A percentile compares a stretch with the other conserved stretches of the same genome.
Conservation (phyloP, 2,888 invertebrate genomes). For the Ectemnius lituratus region DNA sequence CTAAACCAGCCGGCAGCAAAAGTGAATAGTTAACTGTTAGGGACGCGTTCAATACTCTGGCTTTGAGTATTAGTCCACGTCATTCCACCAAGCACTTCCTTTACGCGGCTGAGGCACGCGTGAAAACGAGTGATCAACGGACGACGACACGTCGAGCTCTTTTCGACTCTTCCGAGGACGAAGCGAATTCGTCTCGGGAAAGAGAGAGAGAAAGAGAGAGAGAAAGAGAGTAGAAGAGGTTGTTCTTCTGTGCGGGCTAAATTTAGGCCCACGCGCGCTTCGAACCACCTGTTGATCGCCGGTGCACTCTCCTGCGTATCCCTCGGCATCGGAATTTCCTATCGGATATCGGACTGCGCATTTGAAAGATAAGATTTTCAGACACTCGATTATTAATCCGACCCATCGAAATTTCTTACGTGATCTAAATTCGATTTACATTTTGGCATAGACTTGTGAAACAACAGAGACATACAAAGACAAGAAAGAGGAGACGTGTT, state of each 20-base stretch:
- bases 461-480: too few relatives aligned
- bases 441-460: too few relatives aligned
- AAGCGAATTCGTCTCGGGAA: slow-evolving; percentile 34
- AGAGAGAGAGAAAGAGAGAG: slow-evolving; percentile 15
- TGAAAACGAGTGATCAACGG: slow-evolving; percentile 25
- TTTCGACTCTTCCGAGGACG: slow-evolving; percentile 1
- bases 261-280: slow-evolving; percentile 57
- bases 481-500: too few relatives aligned
- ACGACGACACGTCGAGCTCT: neutral
- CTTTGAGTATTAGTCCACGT: slow-evolving; percentile 17
- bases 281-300: slow-evolving; percentile 59
- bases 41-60: neutral
- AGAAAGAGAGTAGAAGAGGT: slow-evolving; percentile 42
- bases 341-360: too few relatives aligned
- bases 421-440: too few relatives aligned
- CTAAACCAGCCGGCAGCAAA: too few relatives aligned
- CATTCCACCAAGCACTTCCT: neutral
- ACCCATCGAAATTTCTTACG: too few relatives aligned
- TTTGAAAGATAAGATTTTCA: too few relatives aligned
- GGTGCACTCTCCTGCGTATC: slow-evolving; percentile 30
- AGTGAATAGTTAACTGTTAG: neutral
- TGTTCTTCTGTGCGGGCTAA: slow-evolving; percentile 46
- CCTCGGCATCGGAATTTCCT: slow-evolving; percentile 17
- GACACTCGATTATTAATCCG: too few relatives aligned
- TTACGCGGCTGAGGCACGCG: slow-evolving; percentile 4